Base-by-base conservation (phyloP, 2,113 vertebrate genomes). In the Podilymbus podiceps region DNA sequence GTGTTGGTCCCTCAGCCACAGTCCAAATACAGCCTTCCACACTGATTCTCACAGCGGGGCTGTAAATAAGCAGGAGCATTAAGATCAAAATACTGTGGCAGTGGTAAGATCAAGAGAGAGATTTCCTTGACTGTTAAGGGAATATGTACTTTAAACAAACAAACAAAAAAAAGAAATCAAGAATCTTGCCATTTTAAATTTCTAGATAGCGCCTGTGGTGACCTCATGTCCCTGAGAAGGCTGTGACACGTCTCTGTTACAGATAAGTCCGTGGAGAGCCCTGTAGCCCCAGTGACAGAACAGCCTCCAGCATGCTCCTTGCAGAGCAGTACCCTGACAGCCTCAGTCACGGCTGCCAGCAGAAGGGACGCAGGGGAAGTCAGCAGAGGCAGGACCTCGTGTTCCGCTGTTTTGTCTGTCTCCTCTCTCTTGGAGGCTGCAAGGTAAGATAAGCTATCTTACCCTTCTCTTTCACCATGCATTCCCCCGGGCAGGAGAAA, bases 11-110 rank as follows among this genome's bases (percentile, higher is more conserved):
- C 78, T 84, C 83, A 92, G 81, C 22, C 69, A 66, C 60, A 89
- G 79, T 66, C 60, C 82, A 92, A 91, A 72, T 25, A 71, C 79
- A 94, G 79, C 55, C 44, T 94, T 89, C 27, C 50, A 47, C 75
- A 18, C 16, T 38, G 66, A 31, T 89, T 90, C 92, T 56, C 86
- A 87, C 60, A 79, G 28, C 0, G 0, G 18, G 64, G 15, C 53
- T 81, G 80, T 85, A 75, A 88, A 46, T 77, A 88, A 80, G 35
- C 13, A 55, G 62, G 64, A 89, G 47, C 24, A 46, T n/a, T 60
- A 68, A 77, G 27, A 68, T 82, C 40, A 77, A 96, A 95, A 53
- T 46, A 75, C 53, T 17, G 17, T 63, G 25, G 31, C 30, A 68
- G 27, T 13, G 15, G 10, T 50, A 72, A 80, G 27, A 72, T 55